Evolutionary conservation across 1,140 invertebrate genomes (phyloP), one percentile per base, ranked within the genome.

Genomic region (Mycetomoellerius zeteki): DNA sequence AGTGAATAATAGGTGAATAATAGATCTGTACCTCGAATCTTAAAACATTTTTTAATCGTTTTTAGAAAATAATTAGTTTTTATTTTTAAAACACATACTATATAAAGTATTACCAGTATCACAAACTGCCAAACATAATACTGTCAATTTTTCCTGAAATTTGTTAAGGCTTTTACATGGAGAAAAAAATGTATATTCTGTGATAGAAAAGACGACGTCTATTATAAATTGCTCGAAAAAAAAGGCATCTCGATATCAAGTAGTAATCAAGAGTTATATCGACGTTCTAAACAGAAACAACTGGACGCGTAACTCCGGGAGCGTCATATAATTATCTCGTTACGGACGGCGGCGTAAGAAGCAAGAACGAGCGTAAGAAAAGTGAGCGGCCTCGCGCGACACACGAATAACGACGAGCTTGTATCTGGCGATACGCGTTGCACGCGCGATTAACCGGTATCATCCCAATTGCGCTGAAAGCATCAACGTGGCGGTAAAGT

Each of bases 381-480:
- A 62, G 56, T 27, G 75, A 62, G 56, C 56, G 56, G 56, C 56
- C 5, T 47, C 16, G 21, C 56, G 56, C 54, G 19, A 77, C 33
- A 21, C 8, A 54, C n/a, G 50, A 43, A 19, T 77, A 64, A n/a
- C 24, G 58, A 65, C 58, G 33, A 8, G 21, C 37, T 64, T 7
- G 37, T 19, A 30, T n/a, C 37, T 0, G 75, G 3, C 54, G 73
- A 10, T 76, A 21, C 76, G 19, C 76, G 43, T 52, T 78, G 27
- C 60, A 65, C 43, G 76, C 60, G 56, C 56, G 75, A 77, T 77
- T 77, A 77, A 77, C 75, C 75, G 56, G 56, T 47, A 77, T 21
- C 76, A 27, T 78, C 60, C 76, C 60, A 78, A 78, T 78, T 78
- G 76, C 76, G 60, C 43, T 33, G 60, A 78, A 21, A 78, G 60